Evolutionary conservation across 2,888 invertebrate species (phyloP).

Genomic region (Caenorhabditis sp.): DNA sequence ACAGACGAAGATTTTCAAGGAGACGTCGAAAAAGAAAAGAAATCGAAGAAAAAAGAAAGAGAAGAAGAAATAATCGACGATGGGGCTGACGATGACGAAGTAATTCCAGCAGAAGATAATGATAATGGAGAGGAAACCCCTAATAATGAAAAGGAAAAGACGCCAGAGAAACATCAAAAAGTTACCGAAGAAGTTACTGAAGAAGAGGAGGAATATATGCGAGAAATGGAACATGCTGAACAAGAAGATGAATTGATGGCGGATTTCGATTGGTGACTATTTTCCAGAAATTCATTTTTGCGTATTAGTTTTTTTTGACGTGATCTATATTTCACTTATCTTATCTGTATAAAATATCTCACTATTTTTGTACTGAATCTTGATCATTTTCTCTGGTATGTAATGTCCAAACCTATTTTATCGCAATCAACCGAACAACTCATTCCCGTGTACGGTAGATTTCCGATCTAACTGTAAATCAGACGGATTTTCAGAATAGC

Average conservation of each 20-base stretch:
- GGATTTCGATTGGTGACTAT: slow-evolving; percentile 27
- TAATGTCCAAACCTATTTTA: slow-evolving; percentile 14
- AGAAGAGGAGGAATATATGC: slow-evolving; percentile 22
- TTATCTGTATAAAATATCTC: too few relatives aligned
- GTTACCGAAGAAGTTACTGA: background rate
- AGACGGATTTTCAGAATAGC: slow-evolving; percentile 21
- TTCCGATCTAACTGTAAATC: too few relatives aligned
- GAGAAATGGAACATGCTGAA: slow-evolving; percentile 19
- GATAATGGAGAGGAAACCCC: too few relatives aligned
- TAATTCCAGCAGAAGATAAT: background rate
- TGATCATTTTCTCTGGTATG: background rate
- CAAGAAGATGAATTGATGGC: slow-evolving; percentile 38
- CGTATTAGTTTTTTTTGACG: background rate
- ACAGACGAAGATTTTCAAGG: slow-evolving; percentile 37
- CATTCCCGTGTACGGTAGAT: slow-evolving; percentile 30
- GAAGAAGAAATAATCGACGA: slow-evolving; percentile 18
- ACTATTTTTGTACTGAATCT: background rate
- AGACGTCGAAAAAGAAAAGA: background rate
- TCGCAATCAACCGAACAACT: slow-evolving; percentile 24
- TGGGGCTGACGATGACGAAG: slow-evolving; percentile 4
- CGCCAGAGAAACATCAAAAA: background rate
- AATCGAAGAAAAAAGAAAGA: background rate
- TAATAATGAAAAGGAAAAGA: background rate
- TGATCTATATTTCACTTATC: background rate
- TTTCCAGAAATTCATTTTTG: background rate